Percentiles rank a stretch among this genome's conserved stretches.
Evolutionary conservation across 1,140 invertebrate genomes (phyloP).

Genomic region (Vanessa atalanta): DNA sequence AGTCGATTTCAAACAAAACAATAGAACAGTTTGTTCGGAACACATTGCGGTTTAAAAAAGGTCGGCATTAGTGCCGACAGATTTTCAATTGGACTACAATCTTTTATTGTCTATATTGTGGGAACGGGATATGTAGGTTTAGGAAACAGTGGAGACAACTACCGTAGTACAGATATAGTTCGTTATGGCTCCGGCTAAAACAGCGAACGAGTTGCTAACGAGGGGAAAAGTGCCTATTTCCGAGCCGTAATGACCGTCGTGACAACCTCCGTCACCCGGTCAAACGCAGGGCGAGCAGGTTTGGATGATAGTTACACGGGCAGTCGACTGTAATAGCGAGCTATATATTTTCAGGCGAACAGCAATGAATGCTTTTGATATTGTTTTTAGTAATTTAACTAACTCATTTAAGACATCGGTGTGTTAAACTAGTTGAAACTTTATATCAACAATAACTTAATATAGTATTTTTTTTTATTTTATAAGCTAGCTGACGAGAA

Average conservation of each 20-base stretch:
- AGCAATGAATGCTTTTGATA: neutral
- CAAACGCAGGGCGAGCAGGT: conserved; percentile 30
- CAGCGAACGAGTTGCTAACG: conserved; percentile 69
- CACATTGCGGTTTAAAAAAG: conserved; percentile 41
- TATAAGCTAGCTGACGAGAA: no score
- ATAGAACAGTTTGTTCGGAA: conserved; percentile 39
- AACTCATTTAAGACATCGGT: neutral
- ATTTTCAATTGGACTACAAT: conserved; percentile 47
- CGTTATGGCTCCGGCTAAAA: conserved; percentile 49
- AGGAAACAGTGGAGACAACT: conserved; percentile 12
- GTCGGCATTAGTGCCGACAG: conserved; percentile 44
- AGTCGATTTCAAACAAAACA: conserved; percentile 28
- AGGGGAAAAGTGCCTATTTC: conserved; percentile 79
- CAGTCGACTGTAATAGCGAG: conserved; percentile 17
- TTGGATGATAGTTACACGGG: conserved; percentile 21
- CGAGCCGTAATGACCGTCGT: conserved; percentile 71
- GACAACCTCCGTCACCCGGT: conserved; percentile 55
- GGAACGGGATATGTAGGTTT: conserved; percentile 4
- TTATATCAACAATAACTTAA: no score
- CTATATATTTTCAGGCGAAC: conserved; percentile 17
- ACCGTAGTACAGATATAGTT: conserved; percentile 21
- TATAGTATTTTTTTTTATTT: no score
- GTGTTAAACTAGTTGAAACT: neutral
- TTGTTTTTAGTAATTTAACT: neutral
- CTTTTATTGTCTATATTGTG: conserved; percentile 35